Base-by-base conservation (phyloP, 2,888 invertebrate species). In the Osmoderma eremita region DNA sequence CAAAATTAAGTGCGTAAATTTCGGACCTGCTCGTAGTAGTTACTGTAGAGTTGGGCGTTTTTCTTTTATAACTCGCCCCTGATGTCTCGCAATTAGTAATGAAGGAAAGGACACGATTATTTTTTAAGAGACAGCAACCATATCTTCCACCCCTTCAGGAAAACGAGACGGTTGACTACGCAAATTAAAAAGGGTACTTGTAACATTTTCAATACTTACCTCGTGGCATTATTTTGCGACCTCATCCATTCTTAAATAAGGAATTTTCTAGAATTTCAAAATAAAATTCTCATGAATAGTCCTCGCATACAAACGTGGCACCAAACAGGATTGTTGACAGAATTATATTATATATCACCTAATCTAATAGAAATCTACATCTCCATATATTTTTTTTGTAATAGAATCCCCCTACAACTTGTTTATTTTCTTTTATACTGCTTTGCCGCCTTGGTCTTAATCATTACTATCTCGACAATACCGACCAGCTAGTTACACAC, bases 1-100 rank as follows among this genome's bases (percentile, higher is more conserved):
- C 58, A 48, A 61, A 61, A 61, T 61, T 61, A 45, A 61, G 58
- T 61, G 45, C 58, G 58, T 61, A 61, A 61, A 61, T 61, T 61
- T 48, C 45, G 15, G 15, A 45, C 18, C 17, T 13, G 20, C 30
- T 17, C 13, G 18, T 42, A 45, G 36, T 18, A 45, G 58, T 45
- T 48, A 45, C 58, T 12, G 45, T 45, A 30, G 45, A 22, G 58
- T 12, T 61, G 58, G 45, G 12, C 42, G 24, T 45, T 61, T 61
- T 61, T 61, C 58, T 61, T 61, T 61, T 61, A 61, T 45, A 61
- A 61, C 58, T 22, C 48, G 45, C 45, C 30, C 45, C 30, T 61
- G 30, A 61, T 42, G 58, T 61, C 48, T 30, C 58, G 30, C 58
- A 61, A 61, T 61, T 61, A 61, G 58, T 45, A 48, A 10, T 45